phyloP scores from a whole-genome alignment of 2,113 vertebrate genomes.

The Sturnira hondurensis region DNA sequence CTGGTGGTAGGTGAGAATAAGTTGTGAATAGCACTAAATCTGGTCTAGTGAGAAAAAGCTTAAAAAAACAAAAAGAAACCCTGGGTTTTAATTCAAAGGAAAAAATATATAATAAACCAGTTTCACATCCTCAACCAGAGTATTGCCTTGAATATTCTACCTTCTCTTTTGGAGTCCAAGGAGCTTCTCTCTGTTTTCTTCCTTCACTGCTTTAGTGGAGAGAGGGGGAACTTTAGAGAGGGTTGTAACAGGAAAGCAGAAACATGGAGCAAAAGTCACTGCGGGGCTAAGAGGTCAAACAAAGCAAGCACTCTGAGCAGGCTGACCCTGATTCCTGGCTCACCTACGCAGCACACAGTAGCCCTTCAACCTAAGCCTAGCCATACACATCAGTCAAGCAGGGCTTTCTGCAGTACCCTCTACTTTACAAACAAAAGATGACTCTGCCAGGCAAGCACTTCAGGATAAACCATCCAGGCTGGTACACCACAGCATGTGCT shows the following conservation, averaged over 20 bases:
- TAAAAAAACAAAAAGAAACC: not conserved
- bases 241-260: not conserved
- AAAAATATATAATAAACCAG: not conserved
- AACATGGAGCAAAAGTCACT: not conserved
- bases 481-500: not conserved
- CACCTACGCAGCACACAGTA: accelerated
- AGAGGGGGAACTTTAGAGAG: not conserved
- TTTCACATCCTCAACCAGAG: not conserved
- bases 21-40: conserved; percentile 32
- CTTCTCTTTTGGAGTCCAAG: not conserved
- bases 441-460: not conserved
- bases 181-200: not conserved
- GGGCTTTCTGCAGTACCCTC: not conserved
- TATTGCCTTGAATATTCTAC: conserved; percentile 4
- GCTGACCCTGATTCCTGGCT: not conserved
- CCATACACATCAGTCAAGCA: too few species aligned
- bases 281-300: not conserved
- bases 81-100: conserved; percentile 32
- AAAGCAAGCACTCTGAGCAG: not conserved
- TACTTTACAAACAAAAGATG: not conserved
- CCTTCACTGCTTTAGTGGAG: not conserved
- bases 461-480: not conserved
- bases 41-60: not conserved
- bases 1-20: conserved; percentile 10
- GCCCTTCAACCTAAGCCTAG: not conserved